phyloP scores from a whole-genome alignment of 2,888 invertebrate genomes.

The Carterocephalus palaemon region DNA sequence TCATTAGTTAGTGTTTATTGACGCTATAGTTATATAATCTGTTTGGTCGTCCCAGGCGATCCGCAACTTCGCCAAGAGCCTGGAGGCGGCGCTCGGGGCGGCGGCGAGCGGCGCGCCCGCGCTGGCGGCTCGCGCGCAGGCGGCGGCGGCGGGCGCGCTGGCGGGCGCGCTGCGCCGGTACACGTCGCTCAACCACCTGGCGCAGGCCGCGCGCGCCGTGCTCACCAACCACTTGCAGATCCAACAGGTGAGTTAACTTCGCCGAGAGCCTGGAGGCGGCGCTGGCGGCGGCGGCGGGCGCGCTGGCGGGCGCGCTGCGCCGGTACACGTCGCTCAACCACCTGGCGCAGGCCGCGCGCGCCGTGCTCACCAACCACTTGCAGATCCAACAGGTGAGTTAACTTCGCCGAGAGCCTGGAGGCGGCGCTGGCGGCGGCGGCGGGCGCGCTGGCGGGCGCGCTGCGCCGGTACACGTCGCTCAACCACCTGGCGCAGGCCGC shows the following conservation, averaged over 20 bases:
- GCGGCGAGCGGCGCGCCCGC: conserved; percentile 91
- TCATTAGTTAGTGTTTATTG: too few species aligned
- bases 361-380: conserved; percentile 95
- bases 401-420: conserved; percentile 82
- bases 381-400: conserved; percentile 94
- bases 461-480: conserved; percentile 96
- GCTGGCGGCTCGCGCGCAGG: conserved; percentile 87
- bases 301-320: conserved; percentile 88
- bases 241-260: conserved; percentile 86
- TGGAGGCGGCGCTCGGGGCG: conserved; percentile 93
- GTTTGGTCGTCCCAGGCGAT: too few species aligned
- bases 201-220: conserved; percentile 96
- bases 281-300: conserved; percentile 92
- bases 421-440: conserved; percentile 90
- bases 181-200: conserved; percentile 97
- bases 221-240: conserved; percentile 97
- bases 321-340: conserved; percentile 98
- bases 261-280: conserved; percentile 86
- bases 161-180: conserved; percentile 97
- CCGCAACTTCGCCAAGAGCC: conserved; percentile 70
- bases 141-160: conserved; percentile 93
- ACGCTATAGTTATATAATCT: too few species aligned
- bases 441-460: conserved; percentile 95
- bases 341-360: conserved; percentile 95
- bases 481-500: conserved; percentile 98